Conservation (phyloP, 2,888 invertebrate genomes). For the Clepsis dumicolana region DNA sequence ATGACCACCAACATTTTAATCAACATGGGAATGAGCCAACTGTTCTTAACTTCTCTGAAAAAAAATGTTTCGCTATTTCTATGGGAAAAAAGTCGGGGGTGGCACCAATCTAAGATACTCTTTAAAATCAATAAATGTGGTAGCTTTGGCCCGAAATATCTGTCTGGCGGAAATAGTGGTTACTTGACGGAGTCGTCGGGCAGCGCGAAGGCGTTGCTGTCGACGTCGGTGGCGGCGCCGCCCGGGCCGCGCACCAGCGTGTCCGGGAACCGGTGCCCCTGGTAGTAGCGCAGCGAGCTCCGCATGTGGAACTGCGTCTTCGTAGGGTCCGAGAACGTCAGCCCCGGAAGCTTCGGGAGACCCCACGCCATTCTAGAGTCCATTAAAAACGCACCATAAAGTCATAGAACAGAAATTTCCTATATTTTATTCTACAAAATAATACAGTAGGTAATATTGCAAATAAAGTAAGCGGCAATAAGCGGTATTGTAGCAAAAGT, state of each 20-base stretch:
- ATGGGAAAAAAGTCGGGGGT: too few relatives aligned
- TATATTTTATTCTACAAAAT: too few relatives aligned
- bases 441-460: too few relatives aligned
- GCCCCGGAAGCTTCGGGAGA: conserved; percentile 90
- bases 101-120: too few relatives aligned
- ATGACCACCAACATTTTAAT: neutral
- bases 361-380: conserved; percentile 81
- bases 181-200: conserved; percentile 84
- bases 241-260: conserved; percentile 86
- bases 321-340: conserved; percentile 88
- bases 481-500: too few relatives aligned
- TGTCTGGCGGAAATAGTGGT: conserved; percentile 26
- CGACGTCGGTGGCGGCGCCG: conserved; percentile 85
- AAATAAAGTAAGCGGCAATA: too few relatives aligned
- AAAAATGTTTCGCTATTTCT: too few relatives aligned
- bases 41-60: too few relatives aligned
- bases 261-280: conserved; percentile 88
- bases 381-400: neutral
- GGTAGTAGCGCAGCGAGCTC: conserved; percentile 88
- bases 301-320: conserved; percentile 86
- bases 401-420: too few relatives aligned
- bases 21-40: too few relatives aligned
- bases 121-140: too few relatives aligned
- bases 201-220: conserved; percentile 86
- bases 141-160: neutral